A percentile compares a stretch with the other conserved stretches of the same genome.
Evolutionary conservation across 2,113 vertebrate genomes (phyloP).

Genomic region (Gopherus evgoodei): DNA sequence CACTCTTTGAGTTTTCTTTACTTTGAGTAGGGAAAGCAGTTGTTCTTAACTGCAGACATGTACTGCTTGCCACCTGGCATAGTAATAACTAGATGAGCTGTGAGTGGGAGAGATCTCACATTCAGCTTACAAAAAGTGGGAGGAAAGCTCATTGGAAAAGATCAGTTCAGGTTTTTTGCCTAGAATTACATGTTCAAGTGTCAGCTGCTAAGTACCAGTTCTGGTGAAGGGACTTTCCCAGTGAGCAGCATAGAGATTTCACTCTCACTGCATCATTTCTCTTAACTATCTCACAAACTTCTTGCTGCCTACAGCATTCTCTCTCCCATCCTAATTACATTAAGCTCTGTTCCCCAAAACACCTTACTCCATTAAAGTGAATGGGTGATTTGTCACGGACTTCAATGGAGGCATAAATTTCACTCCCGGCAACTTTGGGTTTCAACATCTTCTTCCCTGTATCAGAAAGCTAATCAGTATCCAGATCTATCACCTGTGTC

Average conservation of each 20-base stretch:
- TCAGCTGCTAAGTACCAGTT: not conserved
- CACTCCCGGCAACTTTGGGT: not conserved
- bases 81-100: not conserved
- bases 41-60: not conserved
- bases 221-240: conserved; percentile 19
- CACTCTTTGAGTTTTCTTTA: not conserved
- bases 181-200: not conserved
- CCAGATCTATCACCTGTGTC: not conserved
- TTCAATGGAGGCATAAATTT: not conserved
- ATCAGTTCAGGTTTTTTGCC: not conserved
- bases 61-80: not conserved
- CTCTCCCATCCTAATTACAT: rapidly evolving
- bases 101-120: conserved; percentile 13
- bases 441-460: rapidly evolving
- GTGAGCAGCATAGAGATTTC: not conserved
- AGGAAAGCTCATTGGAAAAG: conserved; percentile 14
- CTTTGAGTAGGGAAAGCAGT: not conserved
- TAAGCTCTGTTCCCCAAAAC: not conserved
- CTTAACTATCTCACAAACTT: not conserved
- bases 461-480: not conserved
- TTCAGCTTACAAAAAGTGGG: conserved; percentile 13
- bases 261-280: not conserved
- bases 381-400: not conserved
- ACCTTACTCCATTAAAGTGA: not conserved
- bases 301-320: not conserved